phyloP scores from a whole-genome alignment of 2,113 vertebrate species.

The Myrmecobius fasciatus region DNA sequence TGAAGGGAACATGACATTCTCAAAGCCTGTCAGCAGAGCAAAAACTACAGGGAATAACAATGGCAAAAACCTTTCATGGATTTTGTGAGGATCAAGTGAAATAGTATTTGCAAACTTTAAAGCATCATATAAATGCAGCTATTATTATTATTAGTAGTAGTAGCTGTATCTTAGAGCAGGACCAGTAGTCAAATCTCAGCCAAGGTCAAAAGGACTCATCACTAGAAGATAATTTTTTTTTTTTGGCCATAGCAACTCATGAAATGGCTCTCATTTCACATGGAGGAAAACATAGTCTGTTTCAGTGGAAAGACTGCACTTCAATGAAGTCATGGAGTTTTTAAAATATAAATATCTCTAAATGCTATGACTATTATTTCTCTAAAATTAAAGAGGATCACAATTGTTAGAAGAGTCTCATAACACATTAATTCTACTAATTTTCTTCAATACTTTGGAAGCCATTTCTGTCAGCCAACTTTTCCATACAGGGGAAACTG shows the following conservation, averaged over 20 bases:
- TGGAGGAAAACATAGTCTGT: background rate
- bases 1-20: background rate
- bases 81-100: background rate
- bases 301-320: background rate
- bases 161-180: background rate
- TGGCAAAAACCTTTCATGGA: background rate
- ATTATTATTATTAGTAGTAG: background rate
- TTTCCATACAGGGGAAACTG: conserved; percentile 15
- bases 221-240: background rate
- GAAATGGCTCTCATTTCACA: background rate
- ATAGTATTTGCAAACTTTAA: background rate
- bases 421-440: background rate
- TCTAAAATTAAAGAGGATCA: background rate
- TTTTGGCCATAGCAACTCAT: background rate
- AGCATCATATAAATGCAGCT: background rate
- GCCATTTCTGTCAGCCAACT: background rate
- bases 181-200: background rate
- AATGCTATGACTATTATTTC: background rate
- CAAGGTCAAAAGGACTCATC: background rate
- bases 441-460: background rate
- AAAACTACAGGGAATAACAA: background rate
- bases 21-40: background rate
- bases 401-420: conserved; percentile 15
- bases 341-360: background rate
- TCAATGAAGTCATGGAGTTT: background rate